Percentiles rank a stretch among this genome's conserved stretches.
phyloP scores from a whole-genome alignment of 2,113 vertebrate genomes.

The Collichthys lucidus region DNA sequence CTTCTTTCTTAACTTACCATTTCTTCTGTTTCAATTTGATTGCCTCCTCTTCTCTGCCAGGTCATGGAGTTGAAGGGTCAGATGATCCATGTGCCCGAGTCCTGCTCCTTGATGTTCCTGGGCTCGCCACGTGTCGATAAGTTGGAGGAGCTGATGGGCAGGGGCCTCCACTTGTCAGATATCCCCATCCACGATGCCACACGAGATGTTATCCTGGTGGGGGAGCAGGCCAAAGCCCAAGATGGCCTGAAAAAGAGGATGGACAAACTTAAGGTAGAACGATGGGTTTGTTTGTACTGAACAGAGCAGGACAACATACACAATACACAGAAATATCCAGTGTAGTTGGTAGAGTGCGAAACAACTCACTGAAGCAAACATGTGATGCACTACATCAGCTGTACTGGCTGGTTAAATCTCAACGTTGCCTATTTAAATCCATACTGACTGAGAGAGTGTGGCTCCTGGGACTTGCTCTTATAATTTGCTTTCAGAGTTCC shows the following conservation, averaged over 20 bases:
- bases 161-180: constrained; percentile 95
- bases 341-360: not conserved
- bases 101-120: constrained; percentile 94
- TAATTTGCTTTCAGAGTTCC: constrained; percentile 64
- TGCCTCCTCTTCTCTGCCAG: constrained; percentile 76
- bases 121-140: constrained; percentile 98
- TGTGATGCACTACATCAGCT: constrained; percentile 3
- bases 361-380: not conserved
- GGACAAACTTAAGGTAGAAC: constrained; percentile 94
- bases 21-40: constrained; percentile 58
- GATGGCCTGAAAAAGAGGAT: constrained; percentile 98
- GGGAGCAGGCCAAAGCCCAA: constrained; percentile 97
- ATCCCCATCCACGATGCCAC: constrained; percentile 99
- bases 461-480: constrained; percentile 42
- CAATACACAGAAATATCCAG: not conserved
- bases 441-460: constrained; percentile 9
- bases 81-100: constrained; percentile 98
- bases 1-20: constrained; percentile 15
- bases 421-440: constrained; percentile 32
- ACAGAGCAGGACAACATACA: not conserved
- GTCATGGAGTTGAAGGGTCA: constrained; percentile 99
- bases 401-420: constrained; percentile 7
- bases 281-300: not conserved
- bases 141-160: constrained; percentile 97
- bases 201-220: constrained; percentile 96